These are phyloP conservation scores for Cyanocitta stelleri DNA, from an alignment of 2,113 vertebrate species.

Conservation along the genomic window DNA sequence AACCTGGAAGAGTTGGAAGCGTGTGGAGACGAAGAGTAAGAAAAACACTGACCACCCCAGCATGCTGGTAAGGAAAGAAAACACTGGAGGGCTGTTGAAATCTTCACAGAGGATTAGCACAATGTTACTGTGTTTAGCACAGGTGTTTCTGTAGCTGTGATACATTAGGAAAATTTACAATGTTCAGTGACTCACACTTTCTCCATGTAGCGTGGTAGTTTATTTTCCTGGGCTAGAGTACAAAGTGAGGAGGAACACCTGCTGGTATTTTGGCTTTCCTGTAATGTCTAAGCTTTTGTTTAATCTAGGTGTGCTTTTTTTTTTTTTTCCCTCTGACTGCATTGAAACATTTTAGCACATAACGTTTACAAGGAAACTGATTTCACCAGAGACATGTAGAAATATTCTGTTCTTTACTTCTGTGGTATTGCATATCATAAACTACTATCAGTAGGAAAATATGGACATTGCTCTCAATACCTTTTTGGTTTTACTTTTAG, in stretches of 20 bases:
- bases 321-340: background rate
- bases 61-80: background rate
- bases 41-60: background rate
- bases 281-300: constrained; percentile 17
- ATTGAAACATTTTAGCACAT: background rate
- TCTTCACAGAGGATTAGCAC: constrained; percentile 44
- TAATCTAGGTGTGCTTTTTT: background rate
- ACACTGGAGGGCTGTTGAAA: constrained; percentile 25
- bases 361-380: background rate
- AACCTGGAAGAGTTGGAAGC: background rate
- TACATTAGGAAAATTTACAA: constrained; percentile 47
- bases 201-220: constrained; percentile 32
- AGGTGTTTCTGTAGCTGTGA: constrained; percentile 57
- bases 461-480: background rate
- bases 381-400: background rate
- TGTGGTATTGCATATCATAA: background rate
- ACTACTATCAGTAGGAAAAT: background rate
- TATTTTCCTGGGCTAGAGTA: constrained; percentile 47
- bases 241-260: constrained; percentile 6
- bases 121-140: constrained; percentile 48
- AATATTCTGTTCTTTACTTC: background rate
- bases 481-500: background rate
- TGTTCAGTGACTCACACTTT: constrained; percentile 34
- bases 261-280: constrained; percentile 38
- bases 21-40: background rate